Evolutionary conservation across 1,140 invertebrate species (phyloP).

Genomic region (Popillia japonica): DNA sequence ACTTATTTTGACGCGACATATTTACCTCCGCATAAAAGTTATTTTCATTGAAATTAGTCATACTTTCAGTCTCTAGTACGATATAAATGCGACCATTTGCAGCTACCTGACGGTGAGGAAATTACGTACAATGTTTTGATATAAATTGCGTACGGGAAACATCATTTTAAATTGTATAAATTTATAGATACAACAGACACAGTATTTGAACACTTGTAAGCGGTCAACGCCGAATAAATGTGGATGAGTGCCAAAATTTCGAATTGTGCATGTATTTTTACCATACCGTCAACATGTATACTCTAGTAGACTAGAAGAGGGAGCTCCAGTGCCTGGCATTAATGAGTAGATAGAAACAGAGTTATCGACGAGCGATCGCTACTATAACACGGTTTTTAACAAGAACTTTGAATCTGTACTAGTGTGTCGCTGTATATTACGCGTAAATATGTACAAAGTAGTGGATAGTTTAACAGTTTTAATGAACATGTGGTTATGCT

Average conservation of each 20-base stretch:
- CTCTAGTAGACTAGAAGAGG: slow-evolving; percentile 3
- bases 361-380: not conserved
- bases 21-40: not conserved
- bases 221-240: not conserved
- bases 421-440: not conserved
- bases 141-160: not conserved
- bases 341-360: not conserved
- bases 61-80: not conserved
- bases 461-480: slow-evolving; percentile 34
- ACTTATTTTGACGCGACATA: not conserved
- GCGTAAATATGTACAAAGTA: not conserved
- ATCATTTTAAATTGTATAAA: not conserved
- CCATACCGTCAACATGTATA: not conserved
- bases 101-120: not conserved
- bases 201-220: not conserved
- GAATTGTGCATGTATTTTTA: slow-evolving; percentile 23
- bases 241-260: slow-evolving; percentile 13
- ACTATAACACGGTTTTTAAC: not conserved
- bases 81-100: not conserved
- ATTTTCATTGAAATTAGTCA: not conserved
- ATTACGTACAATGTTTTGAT: not conserved
- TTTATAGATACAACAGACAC: not conserved
- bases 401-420: not conserved
- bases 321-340: slow-evolving; percentile 2
- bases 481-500: not conserved